A percentile compares a stretch with the other conserved stretches of the same genome.
These are phyloP conservation scores for Elmis aenea DNA, from an alignment of 2,888 invertebrate genomes.

Conservation along the genomic window DNA sequence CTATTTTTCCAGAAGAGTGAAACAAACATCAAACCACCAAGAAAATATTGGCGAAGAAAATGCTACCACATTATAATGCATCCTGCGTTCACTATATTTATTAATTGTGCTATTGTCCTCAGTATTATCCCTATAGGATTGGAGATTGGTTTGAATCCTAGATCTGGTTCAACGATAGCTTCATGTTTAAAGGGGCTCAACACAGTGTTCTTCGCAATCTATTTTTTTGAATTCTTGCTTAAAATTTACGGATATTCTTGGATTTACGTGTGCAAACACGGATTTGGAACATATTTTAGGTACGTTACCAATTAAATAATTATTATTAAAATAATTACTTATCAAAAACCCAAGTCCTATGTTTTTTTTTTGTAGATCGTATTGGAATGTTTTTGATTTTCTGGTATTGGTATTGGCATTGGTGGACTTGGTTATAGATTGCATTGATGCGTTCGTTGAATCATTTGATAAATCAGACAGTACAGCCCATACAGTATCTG, in stretches of 20 bases:
- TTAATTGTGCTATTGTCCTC: constrained; percentile 42
- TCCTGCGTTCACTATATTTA: constrained; percentile 18
- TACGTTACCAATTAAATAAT: constrained; percentile 44
- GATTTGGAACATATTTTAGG: constrained; percentile 45
- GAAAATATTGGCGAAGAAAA: constrained; percentile 40
- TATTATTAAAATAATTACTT: neutral
- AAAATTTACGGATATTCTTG: constrained; percentile 40
- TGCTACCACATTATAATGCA: constrained; percentile 45
- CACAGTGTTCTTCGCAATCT: constrained; percentile 8
- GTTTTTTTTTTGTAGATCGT: constrained; percentile 35
- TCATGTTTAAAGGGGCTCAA: constrained; percentile 2
- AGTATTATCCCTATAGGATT: constrained; percentile 29
- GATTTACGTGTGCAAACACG: constrained; percentile 47
- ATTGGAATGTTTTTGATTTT: constrained; percentile 58
- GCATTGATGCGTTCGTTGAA: constrained; percentile 1
- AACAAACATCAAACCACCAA: constrained; percentile 33
- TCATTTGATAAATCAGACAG: constrained; percentile 3
- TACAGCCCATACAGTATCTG: constrained; percentile 2
- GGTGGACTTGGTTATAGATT: constrained; percentile 17
- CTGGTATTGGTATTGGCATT: constrained; percentile 51
- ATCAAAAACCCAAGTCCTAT: neutral
- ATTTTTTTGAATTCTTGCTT: constrained; percentile 26
- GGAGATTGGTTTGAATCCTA: constrained; percentile 4
- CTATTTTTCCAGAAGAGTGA: constrained; percentile 9
- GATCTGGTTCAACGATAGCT: neutral